Evolutionary conservation across 2,888 invertebrate species (phyloP), one percentile per base, ranked within the genome.

Genomic region (Iselma pallidipennis): DNA sequence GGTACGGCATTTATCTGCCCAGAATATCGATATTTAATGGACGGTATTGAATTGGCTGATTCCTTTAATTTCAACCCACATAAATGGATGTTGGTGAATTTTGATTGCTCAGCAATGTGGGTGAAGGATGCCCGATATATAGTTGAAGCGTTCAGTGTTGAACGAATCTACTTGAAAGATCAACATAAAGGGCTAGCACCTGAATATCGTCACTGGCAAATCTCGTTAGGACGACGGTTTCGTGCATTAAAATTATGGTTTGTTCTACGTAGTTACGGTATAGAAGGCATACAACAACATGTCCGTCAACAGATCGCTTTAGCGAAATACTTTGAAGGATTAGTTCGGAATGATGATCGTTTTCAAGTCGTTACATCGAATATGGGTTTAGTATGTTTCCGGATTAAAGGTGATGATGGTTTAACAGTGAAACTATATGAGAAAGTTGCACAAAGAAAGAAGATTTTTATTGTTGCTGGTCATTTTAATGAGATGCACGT

Each of bases 61-160:
- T 98, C 97, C 0, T 91, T 97, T 73, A 95, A 96, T 79, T 90
- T 96, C 68, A 98, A 99, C 81, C 90, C 95, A 0, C 97, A 98
- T 81, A 98, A 99, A 83, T 97, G 96, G 91, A 86, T 98, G 84
- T 86, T 96, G 64, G 92, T 96, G 4, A 96, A 94, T 79, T 98
- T 97, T 70, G 98, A 99, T 80, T 97, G 97, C 76, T 95, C 96
- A 0, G 91, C 95, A 0, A 89, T 98, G 87, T 94, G 94, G 94
- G 89, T 98, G 1, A 91, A 90, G 75, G 89, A 97, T 78, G 88
- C 92, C 2, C 88, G 88, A 71, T 87, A 91, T 71, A 84, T 98
- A 55, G 89, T 94, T 1, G 90, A 94, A 66, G 92, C 96, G 0
- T 93, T 98, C 77, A 94, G 91, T 68, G 95, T 99, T 0, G 95